Evolutionary conservation across 2,888 invertebrate genomes (phyloP).

Genomic region (Fragum whitleyi): DNA sequence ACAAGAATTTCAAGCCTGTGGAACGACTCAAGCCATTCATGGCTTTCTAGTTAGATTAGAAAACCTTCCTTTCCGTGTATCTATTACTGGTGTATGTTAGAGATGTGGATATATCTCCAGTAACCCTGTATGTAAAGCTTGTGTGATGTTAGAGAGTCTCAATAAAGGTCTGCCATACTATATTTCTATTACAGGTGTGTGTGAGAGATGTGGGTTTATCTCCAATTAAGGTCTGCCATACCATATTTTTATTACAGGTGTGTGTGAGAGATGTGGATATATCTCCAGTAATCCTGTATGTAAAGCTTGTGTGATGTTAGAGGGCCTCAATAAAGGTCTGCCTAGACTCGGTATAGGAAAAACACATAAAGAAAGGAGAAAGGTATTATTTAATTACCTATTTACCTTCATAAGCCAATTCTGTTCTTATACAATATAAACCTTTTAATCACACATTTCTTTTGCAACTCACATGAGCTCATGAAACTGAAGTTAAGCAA

Average conservation of each 20-base stretch:
- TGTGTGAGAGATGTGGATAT: conserved; percentile 94
- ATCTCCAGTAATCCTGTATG: conserved; percentile 95
- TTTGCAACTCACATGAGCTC: too few relatives aligned
- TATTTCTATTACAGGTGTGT: conserved; percentile 85
- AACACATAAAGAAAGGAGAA: conserved; percentile 81
- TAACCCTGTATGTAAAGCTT: conserved; percentile 98
- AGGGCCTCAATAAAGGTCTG: conserved; percentile 95
- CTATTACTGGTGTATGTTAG: conserved; percentile 89
- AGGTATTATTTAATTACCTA: conserved; percentile 67
- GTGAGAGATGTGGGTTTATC: conserved; percentile 93
- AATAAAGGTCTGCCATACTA: conserved; percentile 94
- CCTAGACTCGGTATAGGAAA: conserved; percentile 87
- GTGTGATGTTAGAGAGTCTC: conserved; percentile 96
- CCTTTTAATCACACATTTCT: too few relatives aligned
- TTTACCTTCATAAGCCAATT: too few relatives aligned
- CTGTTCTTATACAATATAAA: too few relatives aligned
- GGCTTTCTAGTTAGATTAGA: too few relatives aligned
- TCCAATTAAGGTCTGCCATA: too few relatives aligned
- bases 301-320: conserved; percentile 97
- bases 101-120: conserved; percentile 95
- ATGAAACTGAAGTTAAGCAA: too few relatives aligned
- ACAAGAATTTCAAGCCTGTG: too few relatives aligned
- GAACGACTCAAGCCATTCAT: too few relatives aligned
- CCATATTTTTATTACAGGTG: conserved; percentile 70
- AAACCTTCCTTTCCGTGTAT: too few relatives aligned